phyloP scores from a whole-genome alignment of 1,140 invertebrate species.

The Drosophila truncata region DNA sequence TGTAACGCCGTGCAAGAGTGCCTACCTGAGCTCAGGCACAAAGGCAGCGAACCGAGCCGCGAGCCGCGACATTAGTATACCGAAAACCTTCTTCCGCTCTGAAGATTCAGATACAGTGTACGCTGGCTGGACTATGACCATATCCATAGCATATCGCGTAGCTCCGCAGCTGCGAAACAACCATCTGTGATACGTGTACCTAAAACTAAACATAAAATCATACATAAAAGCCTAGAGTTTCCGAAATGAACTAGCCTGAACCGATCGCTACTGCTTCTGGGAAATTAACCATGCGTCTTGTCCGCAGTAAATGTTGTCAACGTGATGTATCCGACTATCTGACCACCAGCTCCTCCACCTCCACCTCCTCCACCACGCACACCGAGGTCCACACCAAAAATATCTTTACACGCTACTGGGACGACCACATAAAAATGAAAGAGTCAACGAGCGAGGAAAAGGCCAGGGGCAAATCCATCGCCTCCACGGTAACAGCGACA shows the following conservation, averaged over 20 bases:
- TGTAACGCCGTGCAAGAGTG: conserved; percentile 36
- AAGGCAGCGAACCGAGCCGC: conserved; percentile 1
- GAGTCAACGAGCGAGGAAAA: conserved; percentile 33
- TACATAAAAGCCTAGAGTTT: conserved; percentile 17
- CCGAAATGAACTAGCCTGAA: conserved; percentile 39
- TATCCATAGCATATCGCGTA: conserved; percentile 30
- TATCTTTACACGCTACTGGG: conserved; percentile 64
- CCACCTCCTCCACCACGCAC: conserved; percentile 86
- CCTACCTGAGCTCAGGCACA: conserved; percentile 34
- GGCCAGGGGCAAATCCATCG: conserved; percentile 28
- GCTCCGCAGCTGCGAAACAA: conserved; percentile 20
- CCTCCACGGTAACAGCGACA: conserved; percentile 1
- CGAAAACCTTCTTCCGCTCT: conserved; percentile 40
- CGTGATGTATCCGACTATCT: conserved; percentile 89
- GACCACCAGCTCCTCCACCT: conserved; percentile 23
- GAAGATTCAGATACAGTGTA: conserved; percentile 10
- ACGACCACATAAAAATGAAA: conserved; percentile 55
- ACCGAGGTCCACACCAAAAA: conserved; percentile 86
- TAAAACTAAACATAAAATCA: conserved; percentile 27
- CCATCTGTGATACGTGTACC: conserved; percentile 49
- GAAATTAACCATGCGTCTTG: conserved; percentile 93
- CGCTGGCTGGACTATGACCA: conserved; percentile 17
- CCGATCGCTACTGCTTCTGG: conserved; percentile 92
- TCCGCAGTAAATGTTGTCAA: conserved; percentile 94
- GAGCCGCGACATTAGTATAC: conserved; percentile 39